A percentile compares a stretch with the other conserved stretches of the same genome.
Evolutionary conservation across 2,113 vertebrate species (phyloP).

Genomic region (Cyprinus carpio): DNA sequence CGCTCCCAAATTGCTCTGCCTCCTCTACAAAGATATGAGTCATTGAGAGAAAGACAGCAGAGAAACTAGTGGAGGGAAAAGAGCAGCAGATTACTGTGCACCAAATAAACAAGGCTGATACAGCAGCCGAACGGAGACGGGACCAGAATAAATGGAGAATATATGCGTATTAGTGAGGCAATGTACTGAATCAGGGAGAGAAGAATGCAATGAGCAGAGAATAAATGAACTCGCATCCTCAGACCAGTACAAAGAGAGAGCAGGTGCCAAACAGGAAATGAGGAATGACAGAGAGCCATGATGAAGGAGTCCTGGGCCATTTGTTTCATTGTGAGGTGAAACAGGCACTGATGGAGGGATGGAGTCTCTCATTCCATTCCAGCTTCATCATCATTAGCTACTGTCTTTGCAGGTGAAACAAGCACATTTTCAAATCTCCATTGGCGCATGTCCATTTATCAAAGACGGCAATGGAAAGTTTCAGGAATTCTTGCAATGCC

Average conservation of each 20-base stretch:
- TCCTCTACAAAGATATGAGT: conserved; percentile 26
- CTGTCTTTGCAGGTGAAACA: not conserved
- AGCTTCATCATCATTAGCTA: not conserved
- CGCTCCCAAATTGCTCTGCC: conserved; percentile 4
- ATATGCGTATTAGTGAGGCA: not conserved
- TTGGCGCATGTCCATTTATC: not conserved
- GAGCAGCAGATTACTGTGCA: not conserved
- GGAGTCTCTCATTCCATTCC: not conserved
- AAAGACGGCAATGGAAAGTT: not conserved
- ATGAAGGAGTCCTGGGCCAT: conserved; percentile 12
- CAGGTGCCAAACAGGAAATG: conserved; percentile 19
- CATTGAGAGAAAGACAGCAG: conserved; percentile 25
- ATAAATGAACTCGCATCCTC: not conserved
- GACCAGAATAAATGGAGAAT: not conserved
- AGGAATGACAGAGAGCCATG: conserved; percentile 9
- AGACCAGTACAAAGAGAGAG: conserved; percentile 5
- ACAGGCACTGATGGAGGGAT: not conserved
- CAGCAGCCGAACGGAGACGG: not conserved
- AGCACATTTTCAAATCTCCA: not conserved
- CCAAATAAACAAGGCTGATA: conserved; percentile 26
- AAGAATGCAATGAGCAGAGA: conserved; percentile 3
- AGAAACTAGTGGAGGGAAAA: conserved; percentile 25
- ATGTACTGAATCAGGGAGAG: conserved; percentile 2
- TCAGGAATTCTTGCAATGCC: not conserved
- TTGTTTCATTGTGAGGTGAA: not conserved